phyloP scores from a whole-genome alignment of 1,140 invertebrate species.

The Meloidogyne exigua region DNA sequence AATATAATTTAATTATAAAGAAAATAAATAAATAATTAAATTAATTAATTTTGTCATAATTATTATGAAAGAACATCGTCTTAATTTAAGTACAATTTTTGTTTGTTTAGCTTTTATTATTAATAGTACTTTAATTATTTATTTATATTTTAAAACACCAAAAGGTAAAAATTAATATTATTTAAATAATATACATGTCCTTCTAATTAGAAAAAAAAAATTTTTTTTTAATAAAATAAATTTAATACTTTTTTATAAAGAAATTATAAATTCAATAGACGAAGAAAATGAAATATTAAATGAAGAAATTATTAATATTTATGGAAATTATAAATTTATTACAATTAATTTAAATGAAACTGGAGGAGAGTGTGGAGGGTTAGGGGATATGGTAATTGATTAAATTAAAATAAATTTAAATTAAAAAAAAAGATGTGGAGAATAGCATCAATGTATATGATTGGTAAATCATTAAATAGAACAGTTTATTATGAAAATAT shows the following conservation, averaged over 20 bases:
- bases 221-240: background rate
- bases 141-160: constrained; percentile 1
- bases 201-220: too few species aligned
- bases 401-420: background rate
- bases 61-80: background rate
- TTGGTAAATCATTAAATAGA: background rate
- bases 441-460: background rate
- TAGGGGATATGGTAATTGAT: background rate
- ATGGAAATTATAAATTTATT: background rate
- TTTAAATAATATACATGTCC: too few species aligned
- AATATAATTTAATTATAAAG: too few species aligned
- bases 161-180: too few species aligned
- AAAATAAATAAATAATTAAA: too few species aligned
- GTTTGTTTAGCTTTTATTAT: background rate
- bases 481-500: constrained; percentile 1
- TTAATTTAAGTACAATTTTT: background rate
- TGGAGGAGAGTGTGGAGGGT: background rate
- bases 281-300: background rate
- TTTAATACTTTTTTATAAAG: background rate
- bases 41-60: too few species aligned
- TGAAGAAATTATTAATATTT: background rate
- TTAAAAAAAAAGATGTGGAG: background rate
- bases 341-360: background rate
- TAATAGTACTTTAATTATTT: background rate
- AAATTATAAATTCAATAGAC: background rate